These are phyloP conservation scores for Propithecus coquereli DNA, from an alignment of 2,113 vertebrate genomes.

Conservation along the genomic window DNA sequence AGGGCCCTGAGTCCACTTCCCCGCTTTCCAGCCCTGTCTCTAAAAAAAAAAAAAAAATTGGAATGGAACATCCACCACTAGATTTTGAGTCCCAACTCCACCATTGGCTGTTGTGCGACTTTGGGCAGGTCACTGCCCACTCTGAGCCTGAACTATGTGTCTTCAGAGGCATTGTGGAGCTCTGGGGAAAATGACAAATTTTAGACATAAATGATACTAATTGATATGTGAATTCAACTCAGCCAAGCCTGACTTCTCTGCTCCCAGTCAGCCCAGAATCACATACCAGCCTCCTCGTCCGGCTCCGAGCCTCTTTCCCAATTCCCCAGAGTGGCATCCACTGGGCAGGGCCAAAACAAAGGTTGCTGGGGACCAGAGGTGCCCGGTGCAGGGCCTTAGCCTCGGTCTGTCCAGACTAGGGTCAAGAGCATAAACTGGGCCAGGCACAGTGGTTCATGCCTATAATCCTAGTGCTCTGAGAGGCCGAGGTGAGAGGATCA, in stretches of 20 bases:
- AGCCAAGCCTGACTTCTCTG: not conserved
- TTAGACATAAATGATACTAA: not conserved
- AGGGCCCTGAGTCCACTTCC: not conserved
- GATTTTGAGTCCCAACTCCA: not conserved
- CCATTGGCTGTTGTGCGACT: not conserved
- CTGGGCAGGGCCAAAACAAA: not conserved
- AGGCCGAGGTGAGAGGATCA: too few relatives aligned
- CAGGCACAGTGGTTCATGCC: too few relatives aligned
- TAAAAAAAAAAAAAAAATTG: too few relatives aligned
- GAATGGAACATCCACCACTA: not conserved
- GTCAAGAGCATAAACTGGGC: not conserved
- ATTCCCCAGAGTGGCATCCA: not conserved
- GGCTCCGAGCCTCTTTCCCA: not conserved
- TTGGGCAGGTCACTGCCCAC: not conserved
- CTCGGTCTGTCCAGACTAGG: not conserved
- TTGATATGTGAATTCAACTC: not conserved
- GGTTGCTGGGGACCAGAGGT: not conserved
- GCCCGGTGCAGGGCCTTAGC: not conserved
- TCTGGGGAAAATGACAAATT: not conserved
- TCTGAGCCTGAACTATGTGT: not conserved
- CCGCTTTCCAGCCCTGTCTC: too few relatives aligned
- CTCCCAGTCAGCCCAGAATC: not conserved
- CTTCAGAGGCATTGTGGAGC: not conserved
- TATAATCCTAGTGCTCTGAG: too few relatives aligned
- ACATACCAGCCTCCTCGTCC: not conserved